Percentiles rank a stretch among this genome's conserved stretches.
Evolutionary conservation across 2,113 vertebrate species (phyloP).

Genomic region (Nicator chloris): DNA sequence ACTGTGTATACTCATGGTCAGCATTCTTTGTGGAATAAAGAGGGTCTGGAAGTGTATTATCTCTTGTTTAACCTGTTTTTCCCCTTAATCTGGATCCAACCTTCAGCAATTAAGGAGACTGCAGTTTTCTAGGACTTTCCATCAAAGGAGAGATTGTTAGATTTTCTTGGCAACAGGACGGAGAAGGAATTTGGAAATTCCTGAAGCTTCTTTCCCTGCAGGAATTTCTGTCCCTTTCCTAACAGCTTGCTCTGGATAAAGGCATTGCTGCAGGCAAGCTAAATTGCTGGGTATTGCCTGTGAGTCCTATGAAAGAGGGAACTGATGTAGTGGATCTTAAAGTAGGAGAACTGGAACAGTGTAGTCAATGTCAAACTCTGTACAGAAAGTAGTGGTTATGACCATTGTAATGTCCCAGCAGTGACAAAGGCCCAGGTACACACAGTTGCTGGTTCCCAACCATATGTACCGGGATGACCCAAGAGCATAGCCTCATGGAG

Average conservation of each 20-base stretch:
- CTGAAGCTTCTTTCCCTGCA: not conserved
- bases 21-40: not conserved
- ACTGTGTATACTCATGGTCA: not conserved
- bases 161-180: not conserved
- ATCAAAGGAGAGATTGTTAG: not conserved
- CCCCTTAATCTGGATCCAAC: not conserved
- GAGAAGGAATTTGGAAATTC: not conserved
- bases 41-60: not conserved
- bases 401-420: not conserved
- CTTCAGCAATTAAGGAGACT: not conserved
- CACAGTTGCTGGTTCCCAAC: not conserved
- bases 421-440: not conserved
- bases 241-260: not conserved
- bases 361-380: not conserved
- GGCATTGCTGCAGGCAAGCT: not conserved
- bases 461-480: not conserved
- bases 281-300: not conserved
- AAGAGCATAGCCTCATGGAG: not conserved
- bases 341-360: not conserved
- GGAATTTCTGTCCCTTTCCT: not conserved
- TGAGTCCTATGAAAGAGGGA: not conserved
- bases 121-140: not conserved
- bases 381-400: not conserved
- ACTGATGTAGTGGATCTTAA: not conserved
- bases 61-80: not conserved